Base-by-base conservation (phyloP, 2,113 vertebrate species). In the Chloroceryle aenea region DNA sequence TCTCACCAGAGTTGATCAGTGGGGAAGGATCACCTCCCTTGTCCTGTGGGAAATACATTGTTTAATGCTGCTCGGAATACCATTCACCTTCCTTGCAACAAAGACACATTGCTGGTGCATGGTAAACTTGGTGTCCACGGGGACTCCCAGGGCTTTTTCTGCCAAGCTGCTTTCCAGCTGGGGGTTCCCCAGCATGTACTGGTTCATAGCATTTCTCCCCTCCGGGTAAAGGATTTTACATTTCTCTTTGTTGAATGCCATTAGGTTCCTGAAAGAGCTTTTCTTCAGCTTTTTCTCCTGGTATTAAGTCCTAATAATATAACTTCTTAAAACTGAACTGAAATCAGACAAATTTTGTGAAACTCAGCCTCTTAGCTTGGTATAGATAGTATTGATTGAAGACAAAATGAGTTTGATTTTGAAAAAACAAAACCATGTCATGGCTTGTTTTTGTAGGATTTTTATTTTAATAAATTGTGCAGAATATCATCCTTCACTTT, bases 131-230 rank as follows among this genome's bases (percentile, higher is more conserved):
- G 38, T 30, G 19, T 66, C 7, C 27, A 29, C 15, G 15, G 26
- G 25, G n/a, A 34, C 20, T 2, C 13, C 13, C 17, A 17, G 13
- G 12, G 13, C 13, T 2, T 80, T 42, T 64, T 56, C 25, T 62
- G 27, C 14, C 3, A 62, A 19, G 17, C n/a, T 48, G 6, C 25
- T 73, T 88, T 56, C 29, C 42, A 48, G 12, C 2, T 56, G 34
- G 5, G 19, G 2, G 3, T 9, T 7, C 13, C 12, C 12, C n/a
- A 63, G 34, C 23, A 2, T 6, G 5, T 64, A 9, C 19, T 71
- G 14, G n/a, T 78, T 26, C 22, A 23, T 19, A 19, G 3, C 11
- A 5, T 5, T 56, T 12, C 12, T 69, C 26, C 34, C 29, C 8
- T 10, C 22, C 13, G 18, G 12, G 7, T 32, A 7, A 22, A 55